These are phyloP conservation scores for Saturnia pavonia DNA, from an alignment of 2,888 invertebrate species.

Conservation along the genomic window DNA sequence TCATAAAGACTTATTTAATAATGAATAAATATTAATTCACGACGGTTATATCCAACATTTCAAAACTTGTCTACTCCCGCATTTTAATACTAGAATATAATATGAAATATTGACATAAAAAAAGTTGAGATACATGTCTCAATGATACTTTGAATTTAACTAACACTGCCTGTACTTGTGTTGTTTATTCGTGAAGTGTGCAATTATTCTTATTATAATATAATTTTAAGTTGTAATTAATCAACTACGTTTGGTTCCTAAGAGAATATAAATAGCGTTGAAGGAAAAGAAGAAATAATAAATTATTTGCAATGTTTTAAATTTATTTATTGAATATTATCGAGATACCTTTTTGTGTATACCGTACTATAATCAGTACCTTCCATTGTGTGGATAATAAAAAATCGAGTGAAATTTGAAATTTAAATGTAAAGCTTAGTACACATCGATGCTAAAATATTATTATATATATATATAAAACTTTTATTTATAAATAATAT, in stretches of 20 bases:
- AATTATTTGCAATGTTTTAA: constrained; percentile 48
- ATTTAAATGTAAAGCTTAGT: constrained; percentile 25
- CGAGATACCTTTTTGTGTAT: constrained; percentile 35
- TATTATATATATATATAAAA: background rate
- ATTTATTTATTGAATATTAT: constrained; percentile 43
- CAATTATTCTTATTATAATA: constrained; percentile 26
- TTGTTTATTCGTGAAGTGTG: constrained; percentile 17
- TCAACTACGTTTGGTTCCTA: constrained; percentile 65
- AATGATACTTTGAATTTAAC: background rate
- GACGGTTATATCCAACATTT: too few species aligned
- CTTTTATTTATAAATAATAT: background rate
- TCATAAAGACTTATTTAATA: too few species aligned
- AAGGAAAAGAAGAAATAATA: constrained; percentile 29
- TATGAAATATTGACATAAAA: background rate
- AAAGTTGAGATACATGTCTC: background rate
- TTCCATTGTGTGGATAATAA: constrained; percentile 62
- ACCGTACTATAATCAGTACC: constrained; percentile 47
- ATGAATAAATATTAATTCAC: too few species aligned
- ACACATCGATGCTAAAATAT: constrained; percentile 7
- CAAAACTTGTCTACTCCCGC: too few species aligned
- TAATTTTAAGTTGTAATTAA: constrained; percentile 38
- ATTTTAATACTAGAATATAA: too few species aligned
- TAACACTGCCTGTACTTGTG: background rate
- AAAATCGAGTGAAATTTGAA: constrained; percentile 23
- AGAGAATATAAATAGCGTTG: constrained; percentile 40